Percentiles rank a stretch among this genome's conserved stretches.
These are phyloP conservation scores for Dascyllus trimaculatus DNA, from an alignment of 2,113 vertebrate genomes.

Conservation along the genomic window DNA sequence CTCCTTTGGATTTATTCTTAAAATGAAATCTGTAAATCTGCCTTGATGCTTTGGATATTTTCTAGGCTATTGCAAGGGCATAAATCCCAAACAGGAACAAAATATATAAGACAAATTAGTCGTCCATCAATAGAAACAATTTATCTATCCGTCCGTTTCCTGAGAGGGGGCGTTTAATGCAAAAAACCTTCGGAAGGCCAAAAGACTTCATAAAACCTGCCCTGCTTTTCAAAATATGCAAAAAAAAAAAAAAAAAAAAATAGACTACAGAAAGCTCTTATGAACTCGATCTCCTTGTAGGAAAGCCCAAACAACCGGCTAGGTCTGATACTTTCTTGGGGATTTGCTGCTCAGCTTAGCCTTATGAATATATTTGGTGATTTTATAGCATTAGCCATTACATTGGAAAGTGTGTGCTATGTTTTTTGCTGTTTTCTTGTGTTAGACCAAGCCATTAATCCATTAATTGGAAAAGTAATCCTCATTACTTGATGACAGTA, in stretches of 20 bases:
- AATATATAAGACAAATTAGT: not conserved
- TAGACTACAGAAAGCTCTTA: too few species aligned
- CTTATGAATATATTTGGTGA: not conserved
- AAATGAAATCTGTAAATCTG: too few species aligned
- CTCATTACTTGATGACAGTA: not conserved
- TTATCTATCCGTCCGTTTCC: not conserved
- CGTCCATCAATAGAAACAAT: too few species aligned
- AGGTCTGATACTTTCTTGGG: not conserved
- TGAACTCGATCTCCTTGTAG: too few species aligned
- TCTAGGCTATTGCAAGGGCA: too few species aligned
- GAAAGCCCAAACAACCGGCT: not conserved
- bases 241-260: too few species aligned
- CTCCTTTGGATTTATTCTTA: too few species aligned
- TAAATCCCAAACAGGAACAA: not conserved
- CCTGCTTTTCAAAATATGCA: too few species aligned
- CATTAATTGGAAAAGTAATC: slow-evolving; percentile 2
- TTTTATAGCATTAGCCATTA: not conserved
- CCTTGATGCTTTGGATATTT: too few species aligned
- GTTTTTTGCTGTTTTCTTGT: not conserved
- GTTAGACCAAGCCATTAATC: not conserved
- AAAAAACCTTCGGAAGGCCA: too few species aligned
- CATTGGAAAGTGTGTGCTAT: not conserved
- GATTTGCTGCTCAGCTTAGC: not conserved
- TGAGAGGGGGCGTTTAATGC: too few species aligned
- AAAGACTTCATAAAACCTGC: too few species aligned